Conservation (phyloP, 2,113 vertebrate genomes). For the Promerops cafer region DNA sequence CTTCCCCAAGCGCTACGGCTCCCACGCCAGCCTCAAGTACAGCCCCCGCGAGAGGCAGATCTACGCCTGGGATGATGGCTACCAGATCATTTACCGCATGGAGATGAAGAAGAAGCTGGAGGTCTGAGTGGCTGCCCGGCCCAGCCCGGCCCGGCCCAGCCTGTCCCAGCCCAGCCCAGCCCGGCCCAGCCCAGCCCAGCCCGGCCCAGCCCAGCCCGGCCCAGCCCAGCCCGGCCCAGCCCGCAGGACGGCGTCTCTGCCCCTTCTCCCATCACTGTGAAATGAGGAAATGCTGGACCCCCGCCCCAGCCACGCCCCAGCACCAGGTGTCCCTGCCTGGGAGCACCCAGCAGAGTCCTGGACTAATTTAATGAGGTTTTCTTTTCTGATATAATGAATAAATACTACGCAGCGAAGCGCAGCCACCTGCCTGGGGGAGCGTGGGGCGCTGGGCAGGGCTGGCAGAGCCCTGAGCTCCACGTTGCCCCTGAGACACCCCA, state of each 20-base stretch:
- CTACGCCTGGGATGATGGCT: conserved; percentile 96
- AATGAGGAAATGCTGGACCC: not conserved
- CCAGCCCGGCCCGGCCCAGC: not conserved
- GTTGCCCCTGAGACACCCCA: not conserved
- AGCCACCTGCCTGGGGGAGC: not conserved
- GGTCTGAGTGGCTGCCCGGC: conserved; percentile 24
- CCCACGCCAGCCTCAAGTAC: conserved; percentile 92
- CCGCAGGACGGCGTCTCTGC: not conserved
- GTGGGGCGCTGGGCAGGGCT: not conserved
- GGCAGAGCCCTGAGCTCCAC: not conserved
- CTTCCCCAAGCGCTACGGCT: conserved; percentile 89
- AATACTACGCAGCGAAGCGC: not conserved
- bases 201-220: too few species aligned
- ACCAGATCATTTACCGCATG: conserved; percentile 94
- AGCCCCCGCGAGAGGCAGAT: conserved; percentile 87
- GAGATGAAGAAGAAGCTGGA: conserved; percentile 84
- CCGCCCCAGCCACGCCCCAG: fast-evolving
- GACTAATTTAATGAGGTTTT: conserved; percentile 12
- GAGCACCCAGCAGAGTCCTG: not conserved
- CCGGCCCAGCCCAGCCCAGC: not conserved
- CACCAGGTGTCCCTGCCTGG: not conserved
- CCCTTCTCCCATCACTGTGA: not conserved
- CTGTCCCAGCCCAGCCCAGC: too few species aligned
- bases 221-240: not conserved
- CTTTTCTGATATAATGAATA: conserved; percentile 12